Conservation (phyloP, 2,888 invertebrate genomes). For the Balanococcus diminutus region DNA sequence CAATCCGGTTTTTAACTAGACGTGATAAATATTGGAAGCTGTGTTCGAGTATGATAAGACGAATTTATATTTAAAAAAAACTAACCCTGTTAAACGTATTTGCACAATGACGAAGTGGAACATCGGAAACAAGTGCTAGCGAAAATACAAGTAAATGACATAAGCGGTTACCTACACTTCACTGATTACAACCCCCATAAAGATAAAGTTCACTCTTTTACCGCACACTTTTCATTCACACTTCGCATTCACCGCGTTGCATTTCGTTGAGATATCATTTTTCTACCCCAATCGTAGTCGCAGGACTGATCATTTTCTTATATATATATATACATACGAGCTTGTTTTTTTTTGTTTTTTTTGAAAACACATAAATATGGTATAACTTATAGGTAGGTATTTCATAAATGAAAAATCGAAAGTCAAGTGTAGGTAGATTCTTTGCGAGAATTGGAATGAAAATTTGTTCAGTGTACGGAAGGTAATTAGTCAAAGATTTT, state of each 20-base stretch:
- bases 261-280: not conserved
- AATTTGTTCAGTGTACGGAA: too few relatives aligned
- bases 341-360: too few relatives aligned
- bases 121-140: slow-evolving; percentile 51
- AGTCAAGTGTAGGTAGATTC: too few relatives aligned
- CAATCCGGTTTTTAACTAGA: slow-evolving; percentile 19
- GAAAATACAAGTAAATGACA: slow-evolving; percentile 53
- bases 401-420: too few relatives aligned
- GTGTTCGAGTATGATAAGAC: slow-evolving; percentile 19
- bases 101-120: slow-evolving; percentile 43
- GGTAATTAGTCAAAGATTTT: too few relatives aligned
- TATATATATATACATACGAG: too few relatives aligned
- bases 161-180: slow-evolving; percentile 55
- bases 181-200: slow-evolving; percentile 48
- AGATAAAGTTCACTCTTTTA: slow-evolving; percentile 44
- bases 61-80: slow-evolving; percentile 20
- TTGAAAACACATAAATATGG: too few relatives aligned
- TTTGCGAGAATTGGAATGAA: too few relatives aligned
- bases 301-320: too few relatives aligned
- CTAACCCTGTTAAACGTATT: slow-evolving; percentile 14
- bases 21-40: slow-evolving; percentile 6
- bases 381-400: too few relatives aligned
- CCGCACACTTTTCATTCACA: slow-evolving; percentile 45
- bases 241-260: not conserved
- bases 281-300: too few relatives aligned